Conservation (phyloP, 2,113 vertebrate species). For the Psophia crepitans region DNA sequence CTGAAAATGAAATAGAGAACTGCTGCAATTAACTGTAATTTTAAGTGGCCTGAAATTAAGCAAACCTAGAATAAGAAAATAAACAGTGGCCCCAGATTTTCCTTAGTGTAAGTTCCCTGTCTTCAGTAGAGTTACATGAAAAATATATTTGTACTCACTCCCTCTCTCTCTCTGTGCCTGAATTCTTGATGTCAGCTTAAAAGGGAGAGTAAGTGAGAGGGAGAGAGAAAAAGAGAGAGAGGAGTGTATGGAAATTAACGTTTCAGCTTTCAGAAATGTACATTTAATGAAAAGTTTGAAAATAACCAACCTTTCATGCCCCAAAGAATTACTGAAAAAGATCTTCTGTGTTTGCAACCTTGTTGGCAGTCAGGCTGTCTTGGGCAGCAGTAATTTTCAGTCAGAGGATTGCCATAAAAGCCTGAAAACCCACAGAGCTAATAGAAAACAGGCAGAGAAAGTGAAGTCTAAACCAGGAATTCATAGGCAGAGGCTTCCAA, state of each 20-base stretch:
- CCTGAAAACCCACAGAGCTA: slow-evolving; percentile 79
- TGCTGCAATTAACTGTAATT: slow-evolving; percentile 6
- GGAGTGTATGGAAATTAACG: slow-evolving; percentile 24
- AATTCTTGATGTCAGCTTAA: slow-evolving; percentile 65
- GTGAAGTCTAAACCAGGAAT: slow-evolving; percentile 80
- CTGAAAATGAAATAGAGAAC: slow-evolving; percentile 35
- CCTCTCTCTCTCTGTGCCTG: slow-evolving; percentile 26
- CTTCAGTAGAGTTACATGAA: slow-evolving; percentile 52
- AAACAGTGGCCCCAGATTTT: slow-evolving; percentile 39
- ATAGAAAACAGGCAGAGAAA: slow-evolving; percentile 85
- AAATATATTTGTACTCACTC: slow-evolving; percentile 32
- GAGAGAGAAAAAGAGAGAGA: not conserved
- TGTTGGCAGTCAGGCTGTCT: slow-evolving; percentile 68
- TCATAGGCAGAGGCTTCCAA: slow-evolving; percentile 60
- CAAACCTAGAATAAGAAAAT: slow-evolving; percentile 59
- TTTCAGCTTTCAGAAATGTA: slow-evolving; percentile 56
- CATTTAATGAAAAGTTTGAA: slow-evolving; percentile 60
- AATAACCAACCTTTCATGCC: slow-evolving; percentile 38
- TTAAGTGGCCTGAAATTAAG: slow-evolving; percentile 42
- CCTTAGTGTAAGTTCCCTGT: slow-evolving; percentile 14
- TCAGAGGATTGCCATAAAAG: slow-evolving; percentile 67
- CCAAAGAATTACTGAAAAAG: slow-evolving; percentile 46
- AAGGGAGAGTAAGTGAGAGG: slow-evolving; percentile 4
- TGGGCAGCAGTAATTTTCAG: slow-evolving; percentile 69
- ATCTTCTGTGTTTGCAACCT: slow-evolving; percentile 57